phyloP scores from a whole-genome alignment of 2,113 vertebrate genomes.

The Grantiella picta region DNA sequence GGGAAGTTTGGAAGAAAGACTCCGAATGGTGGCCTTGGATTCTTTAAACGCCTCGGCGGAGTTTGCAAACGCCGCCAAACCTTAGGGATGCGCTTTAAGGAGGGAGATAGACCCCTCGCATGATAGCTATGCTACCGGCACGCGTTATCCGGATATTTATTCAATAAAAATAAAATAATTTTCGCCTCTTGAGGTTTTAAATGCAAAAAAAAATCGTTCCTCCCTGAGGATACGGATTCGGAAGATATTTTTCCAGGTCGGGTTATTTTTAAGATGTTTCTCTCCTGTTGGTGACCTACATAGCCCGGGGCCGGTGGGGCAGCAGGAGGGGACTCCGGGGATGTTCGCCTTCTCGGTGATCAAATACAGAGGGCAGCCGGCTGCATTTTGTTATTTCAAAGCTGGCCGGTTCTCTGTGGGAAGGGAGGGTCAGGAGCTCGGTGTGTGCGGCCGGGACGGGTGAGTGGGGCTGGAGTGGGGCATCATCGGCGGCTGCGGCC shows the following conservation, averaged over 20 bases:
- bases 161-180: background rate
- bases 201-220: background rate
- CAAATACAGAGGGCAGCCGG: background rate
- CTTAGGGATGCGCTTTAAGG: background rate
- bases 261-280: background rate
- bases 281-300: constrained; percentile 6
- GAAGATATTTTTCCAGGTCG: background rate
- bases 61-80: background rate
- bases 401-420: background rate
- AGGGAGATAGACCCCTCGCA: rapidly evolving
- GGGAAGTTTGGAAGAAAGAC: background rate
- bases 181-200: background rate
- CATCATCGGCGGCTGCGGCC: background rate
- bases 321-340: background rate
- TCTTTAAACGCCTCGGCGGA: background rate
- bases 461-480: background rate
- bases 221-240: background rate
- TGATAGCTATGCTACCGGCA: background rate
- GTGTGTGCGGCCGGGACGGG: background rate
- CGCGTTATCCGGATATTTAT: background rate
- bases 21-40: background rate
- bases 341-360: background rate
- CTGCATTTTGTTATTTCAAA: background rate
- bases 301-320: background rate
- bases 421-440: background rate